phyloP scores from a whole-genome alignment of 1,140 invertebrate species.

The Pseudachorutes palmiensis region DNA sequence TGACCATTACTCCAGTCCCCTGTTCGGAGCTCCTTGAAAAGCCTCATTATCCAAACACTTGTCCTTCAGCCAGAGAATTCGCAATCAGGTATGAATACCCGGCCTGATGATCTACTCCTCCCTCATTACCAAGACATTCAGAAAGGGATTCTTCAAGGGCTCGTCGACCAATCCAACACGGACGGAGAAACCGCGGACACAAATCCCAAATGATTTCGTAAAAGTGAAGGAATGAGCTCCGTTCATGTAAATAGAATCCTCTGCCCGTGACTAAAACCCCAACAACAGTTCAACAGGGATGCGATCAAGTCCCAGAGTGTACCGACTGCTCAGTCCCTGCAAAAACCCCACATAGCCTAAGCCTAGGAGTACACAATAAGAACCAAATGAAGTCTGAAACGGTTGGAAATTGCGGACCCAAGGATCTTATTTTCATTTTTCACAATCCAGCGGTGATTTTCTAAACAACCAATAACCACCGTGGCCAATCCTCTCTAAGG shows the following conservation, averaged over 20 bases:
- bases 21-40: not conserved
- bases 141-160: not conserved
- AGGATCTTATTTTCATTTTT: constrained; percentile 13
- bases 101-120: constrained; percentile 4
- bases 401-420: constrained; percentile 35
- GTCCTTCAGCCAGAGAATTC: not conserved
- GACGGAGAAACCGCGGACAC: not conserved
- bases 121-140: constrained; percentile 8
- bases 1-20: too few relatives aligned
- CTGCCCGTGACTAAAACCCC: too few relatives aligned
- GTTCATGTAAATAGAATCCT: too few relatives aligned
- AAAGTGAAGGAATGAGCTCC: too few relatives aligned
- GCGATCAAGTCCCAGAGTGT: too few relatives aligned
- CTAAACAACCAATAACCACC: too few relatives aligned
- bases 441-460: too few relatives aligned
- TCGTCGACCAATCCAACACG: not conserved
- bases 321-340: too few relatives aligned
- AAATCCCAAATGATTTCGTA: too few relatives aligned
- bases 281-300: too few relatives aligned
- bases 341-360: not conserved
- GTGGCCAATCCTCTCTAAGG: too few relatives aligned
- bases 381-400: constrained; percentile 39
- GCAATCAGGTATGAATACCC: constrained; percentile 7
- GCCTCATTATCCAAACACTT: constrained; percentile 10
- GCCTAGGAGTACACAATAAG: constrained; percentile 37